Evolutionary conservation across 1,140 invertebrate species (phyloP), one percentile per base, ranked within the genome.

Genomic region (Lasaia peninsularis): DNA sequence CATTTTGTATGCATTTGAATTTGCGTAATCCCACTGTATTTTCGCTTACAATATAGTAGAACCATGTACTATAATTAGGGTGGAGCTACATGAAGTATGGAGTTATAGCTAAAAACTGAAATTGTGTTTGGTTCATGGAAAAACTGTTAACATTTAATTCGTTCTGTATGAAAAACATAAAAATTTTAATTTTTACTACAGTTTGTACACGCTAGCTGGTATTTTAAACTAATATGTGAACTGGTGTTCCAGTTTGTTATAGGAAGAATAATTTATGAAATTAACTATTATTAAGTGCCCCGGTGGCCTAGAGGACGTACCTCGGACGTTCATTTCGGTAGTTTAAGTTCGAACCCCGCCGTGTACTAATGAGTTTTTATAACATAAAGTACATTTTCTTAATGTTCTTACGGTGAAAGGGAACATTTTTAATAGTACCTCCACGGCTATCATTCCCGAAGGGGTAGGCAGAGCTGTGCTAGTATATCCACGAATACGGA

Each of bases 41-140:
- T 6, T 18, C 18, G 18, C 40, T 11, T 21, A 48, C 10, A 11
- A 11, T 21, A 20, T 3, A 48, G 18, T 40, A 16, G 7, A 48
- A 48, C 40, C 40, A 11, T 11, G 18, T 10, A 10, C 40, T 48
- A 48, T 48, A 48, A 48, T 48, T 48, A 48, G 40, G 40, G 40
- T 48, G 40, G 40, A 48, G 16, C 40, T 1, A 48, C 40, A 48
- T 18, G 40, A 48, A 18, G 16, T 48, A 48, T 48, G 18, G 18
- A 48, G 40, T 48, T 48, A 20, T 11, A 11, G 18, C 40, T 48
- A 4, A 48, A 48, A 48, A 20, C 44, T 48, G 18, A 48, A 48
- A 48, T 48, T 21, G 18, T 20, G 18, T 48, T 48, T 48, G 18
- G 44, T 48, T 48, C 44, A 18, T 44, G 40, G 40, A 44, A 44